A percentile compares a stretch with the other conserved stretches of the same genome.
Conservation (phyloP, 2,888 invertebrate genomes). For the Zygogramma bicolorata region DNA sequence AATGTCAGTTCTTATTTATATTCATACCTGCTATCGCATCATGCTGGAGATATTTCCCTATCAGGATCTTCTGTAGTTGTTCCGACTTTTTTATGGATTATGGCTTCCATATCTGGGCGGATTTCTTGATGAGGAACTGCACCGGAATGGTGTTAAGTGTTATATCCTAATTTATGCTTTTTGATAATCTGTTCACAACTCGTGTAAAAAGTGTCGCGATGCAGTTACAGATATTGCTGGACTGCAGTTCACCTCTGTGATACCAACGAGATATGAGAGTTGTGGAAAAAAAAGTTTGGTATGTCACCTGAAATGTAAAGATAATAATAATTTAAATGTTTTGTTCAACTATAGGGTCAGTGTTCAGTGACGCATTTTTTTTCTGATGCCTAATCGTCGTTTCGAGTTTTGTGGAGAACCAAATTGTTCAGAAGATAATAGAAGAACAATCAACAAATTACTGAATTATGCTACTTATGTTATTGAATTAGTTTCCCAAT, state of each 20-base stretch:
- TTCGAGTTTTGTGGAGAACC: too few relatives aligned
- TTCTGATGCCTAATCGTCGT: too few relatives aligned
- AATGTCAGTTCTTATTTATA: slow-evolving; percentile 21
- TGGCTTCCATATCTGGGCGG: slow-evolving; percentile 22
- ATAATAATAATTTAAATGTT: too few relatives aligned
- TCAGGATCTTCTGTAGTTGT: slow-evolving; percentile 27
- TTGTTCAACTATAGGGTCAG: too few relatives aligned
- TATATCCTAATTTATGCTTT: not conserved
- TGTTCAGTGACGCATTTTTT: too few relatives aligned
- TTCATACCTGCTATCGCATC: slow-evolving; percentile 27
- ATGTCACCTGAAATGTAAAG: too few relatives aligned
- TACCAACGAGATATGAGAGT: not conserved
- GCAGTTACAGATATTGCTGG: not conserved
- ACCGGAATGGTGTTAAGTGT: slow-evolving; percentile 26
- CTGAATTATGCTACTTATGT: too few relatives aligned
- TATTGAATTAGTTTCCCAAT: too few relatives aligned
- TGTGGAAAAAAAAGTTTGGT: too few relatives aligned
- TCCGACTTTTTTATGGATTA: slow-evolving; percentile 28
- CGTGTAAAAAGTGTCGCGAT: slow-evolving; percentile 6
- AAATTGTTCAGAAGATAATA: too few relatives aligned
- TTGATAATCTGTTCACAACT: not conserved
- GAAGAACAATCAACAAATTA: too few relatives aligned
- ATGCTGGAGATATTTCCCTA: slow-evolving; percentile 31
- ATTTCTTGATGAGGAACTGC: slow-evolving; percentile 21
- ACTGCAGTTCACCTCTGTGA: not conserved